A percentile compares a stretch with the other conserved stretches of the same genome.
phyloP scores from a whole-genome alignment of 2,113 vertebrate species.

The Struthidea cinerea region DNA sequence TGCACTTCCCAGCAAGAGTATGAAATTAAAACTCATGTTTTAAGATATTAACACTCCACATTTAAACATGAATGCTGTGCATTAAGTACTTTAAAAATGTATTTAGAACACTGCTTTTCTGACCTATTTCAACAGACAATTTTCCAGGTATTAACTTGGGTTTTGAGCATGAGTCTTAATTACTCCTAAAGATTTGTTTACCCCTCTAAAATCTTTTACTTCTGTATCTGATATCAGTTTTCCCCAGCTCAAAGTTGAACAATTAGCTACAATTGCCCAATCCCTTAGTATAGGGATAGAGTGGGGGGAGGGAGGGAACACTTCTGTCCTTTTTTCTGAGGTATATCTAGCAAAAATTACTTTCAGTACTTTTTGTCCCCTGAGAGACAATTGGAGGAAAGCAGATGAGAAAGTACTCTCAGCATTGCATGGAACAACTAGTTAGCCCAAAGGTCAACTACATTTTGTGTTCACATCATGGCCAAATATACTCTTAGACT shows the following conservation, averaged over 20 bases:
- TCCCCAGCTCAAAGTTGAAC: not conserved
- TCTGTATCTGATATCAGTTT: not conserved
- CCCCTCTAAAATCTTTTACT: not conserved
- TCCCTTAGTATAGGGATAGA: not conserved
- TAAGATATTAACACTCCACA: not conserved
- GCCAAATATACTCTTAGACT: not conserved
- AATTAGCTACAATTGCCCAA: not conserved
- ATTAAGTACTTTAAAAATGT: not conserved
- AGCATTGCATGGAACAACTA: not conserved
- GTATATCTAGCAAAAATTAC: not conserved
- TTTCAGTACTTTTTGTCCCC: not conserved
- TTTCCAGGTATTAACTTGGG: not conserved
- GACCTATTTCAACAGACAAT: not conserved
- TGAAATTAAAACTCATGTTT: not conserved
- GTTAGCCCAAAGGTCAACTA: not conserved
- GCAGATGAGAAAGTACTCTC: not conserved
- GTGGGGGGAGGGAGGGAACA: fast-evolving
- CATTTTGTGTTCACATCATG: not conserved
- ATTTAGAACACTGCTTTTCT: not conserved
- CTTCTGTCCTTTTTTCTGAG: not conserved
- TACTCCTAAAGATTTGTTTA: not conserved
- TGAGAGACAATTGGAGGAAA: slow-evolving; percentile 21
- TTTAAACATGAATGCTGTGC: not conserved
- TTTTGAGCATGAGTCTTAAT: not conserved
- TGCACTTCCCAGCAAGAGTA: not conserved